Base-by-base conservation (phyloP, 2,797 vertebrate genomes). In the Typhlichthys eigenmanni region DNA sequence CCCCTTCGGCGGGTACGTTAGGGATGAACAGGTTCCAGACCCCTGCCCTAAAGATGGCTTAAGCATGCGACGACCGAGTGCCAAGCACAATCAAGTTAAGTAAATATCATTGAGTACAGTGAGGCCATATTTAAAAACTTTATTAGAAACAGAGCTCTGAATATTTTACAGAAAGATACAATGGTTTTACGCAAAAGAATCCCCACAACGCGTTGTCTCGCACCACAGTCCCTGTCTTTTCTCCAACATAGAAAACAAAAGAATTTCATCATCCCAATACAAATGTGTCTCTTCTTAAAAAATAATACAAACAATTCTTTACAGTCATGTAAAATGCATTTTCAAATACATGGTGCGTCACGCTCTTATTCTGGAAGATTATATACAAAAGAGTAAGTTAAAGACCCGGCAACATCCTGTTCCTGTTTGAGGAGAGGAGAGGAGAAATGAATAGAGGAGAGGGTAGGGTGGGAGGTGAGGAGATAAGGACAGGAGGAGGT, bases 281-380 rank as follows among this genome's bases (percentile, higher is more conserved):
- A 98, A 98, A 98, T 90, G 93, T 92, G 92, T 86, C 67, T 83
- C 91, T 93, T 92, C 92, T 94, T 94, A 90, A 88, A 92, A 97
- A 95, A 93, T 96, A 93, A 94, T 97, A 95, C 93, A 93, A 97
- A 95, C 96, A 92, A 94, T 93, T 92, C 89, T 90, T 96, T 95
- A 97, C 94, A 94, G 92, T 92, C 90, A 92, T 96, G 95, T 92
- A 96, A 98, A 96, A 93, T 89, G 90, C 86, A 85, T 82, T 94
- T 93, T 91, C 86, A 94, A 94, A 95, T 95, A 95, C 95, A 95
- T 79, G 86, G 85, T 90, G 69, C 19, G 34, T 53, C 19, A 19
- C 1, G 10, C 19, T 47, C 11, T 32, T 13, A 68, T 72, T 54
- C 84, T 86, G 89, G 91, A 93, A 92, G 90, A 85, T 88, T 96